phyloP scores from a whole-genome alignment of 2,797 vertebrate genomes.

The Saxicola maurus region DNA sequence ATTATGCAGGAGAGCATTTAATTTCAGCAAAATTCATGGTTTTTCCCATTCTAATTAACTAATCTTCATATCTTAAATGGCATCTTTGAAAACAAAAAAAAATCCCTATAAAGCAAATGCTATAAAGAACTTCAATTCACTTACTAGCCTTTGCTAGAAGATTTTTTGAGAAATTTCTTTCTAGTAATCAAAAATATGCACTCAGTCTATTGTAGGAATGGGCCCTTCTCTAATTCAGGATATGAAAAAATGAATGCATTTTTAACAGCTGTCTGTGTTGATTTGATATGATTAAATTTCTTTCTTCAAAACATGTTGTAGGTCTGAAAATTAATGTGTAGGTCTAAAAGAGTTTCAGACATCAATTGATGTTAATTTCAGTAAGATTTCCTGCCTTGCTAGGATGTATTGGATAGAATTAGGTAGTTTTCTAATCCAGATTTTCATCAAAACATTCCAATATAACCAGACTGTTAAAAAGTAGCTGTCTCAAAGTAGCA shows the following conservation, averaged over 20 bases:
- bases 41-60: not conserved
- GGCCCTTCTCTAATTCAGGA: not conserved
- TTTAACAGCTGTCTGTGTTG: not conserved
- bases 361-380: conserved; percentile 3
- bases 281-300: not conserved
- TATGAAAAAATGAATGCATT: not conserved
- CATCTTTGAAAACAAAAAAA: not conserved
- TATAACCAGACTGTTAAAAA: not conserved
- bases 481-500: not conserved
- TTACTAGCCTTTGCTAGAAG: not conserved
- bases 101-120: not conserved
- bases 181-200: not conserved
- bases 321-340: not conserved
- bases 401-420: not conserved
- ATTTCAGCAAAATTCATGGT: not conserved
- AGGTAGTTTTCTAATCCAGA: not conserved
- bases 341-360: not conserved
- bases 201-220: not conserved
- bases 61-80: not conserved
- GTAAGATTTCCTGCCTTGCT: not conserved
- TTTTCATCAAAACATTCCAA: not conserved
- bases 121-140: not conserved
- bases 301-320: not conserved
- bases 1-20: not conserved
- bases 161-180: not conserved